These are phyloP conservation scores for Melangyna quadrimaculata DNA, from an alignment of 2,888 invertebrate species.

Conservation along the genomic window DNA sequence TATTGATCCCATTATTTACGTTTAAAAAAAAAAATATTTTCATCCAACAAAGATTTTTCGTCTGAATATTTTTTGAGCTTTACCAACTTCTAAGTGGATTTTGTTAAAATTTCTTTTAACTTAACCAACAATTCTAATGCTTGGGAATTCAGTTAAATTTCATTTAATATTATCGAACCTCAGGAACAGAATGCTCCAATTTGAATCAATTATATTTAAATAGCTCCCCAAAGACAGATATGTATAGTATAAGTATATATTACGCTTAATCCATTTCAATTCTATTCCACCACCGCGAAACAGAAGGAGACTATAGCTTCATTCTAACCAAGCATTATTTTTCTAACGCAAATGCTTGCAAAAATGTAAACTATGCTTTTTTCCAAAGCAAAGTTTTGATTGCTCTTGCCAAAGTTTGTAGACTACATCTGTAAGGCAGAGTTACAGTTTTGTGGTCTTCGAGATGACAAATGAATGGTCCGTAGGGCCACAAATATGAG, in stretches of 20 bases:
- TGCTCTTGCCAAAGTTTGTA: conserved; percentile 5
- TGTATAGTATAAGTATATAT: background rate
- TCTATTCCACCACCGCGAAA: background rate
- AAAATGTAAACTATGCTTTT: background rate
- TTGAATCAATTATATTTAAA: background rate
- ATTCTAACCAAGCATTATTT: background rate
- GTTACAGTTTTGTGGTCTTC: conserved; percentile 7
- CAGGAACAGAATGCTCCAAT: background rate
- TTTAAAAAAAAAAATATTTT: too few relatives aligned
- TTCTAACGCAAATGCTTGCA: background rate
- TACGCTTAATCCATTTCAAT: background rate
- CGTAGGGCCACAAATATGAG: background rate
- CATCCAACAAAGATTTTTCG: too few relatives aligned
- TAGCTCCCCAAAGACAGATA: background rate
- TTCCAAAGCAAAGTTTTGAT: background rate
- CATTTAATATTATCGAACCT: background rate
- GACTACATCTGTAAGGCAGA: background rate
- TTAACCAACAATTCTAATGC: background rate
- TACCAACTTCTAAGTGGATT: background rate
- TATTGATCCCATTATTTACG: too few relatives aligned
- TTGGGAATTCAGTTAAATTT: background rate
- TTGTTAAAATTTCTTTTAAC: background rate
- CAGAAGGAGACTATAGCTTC: background rate
- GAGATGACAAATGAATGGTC: conserved; percentile 23
- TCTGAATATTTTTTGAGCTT: too few relatives aligned